Conservation (phyloP, 2,797 vertebrate species). For the Anguilla obscura region DNA sequence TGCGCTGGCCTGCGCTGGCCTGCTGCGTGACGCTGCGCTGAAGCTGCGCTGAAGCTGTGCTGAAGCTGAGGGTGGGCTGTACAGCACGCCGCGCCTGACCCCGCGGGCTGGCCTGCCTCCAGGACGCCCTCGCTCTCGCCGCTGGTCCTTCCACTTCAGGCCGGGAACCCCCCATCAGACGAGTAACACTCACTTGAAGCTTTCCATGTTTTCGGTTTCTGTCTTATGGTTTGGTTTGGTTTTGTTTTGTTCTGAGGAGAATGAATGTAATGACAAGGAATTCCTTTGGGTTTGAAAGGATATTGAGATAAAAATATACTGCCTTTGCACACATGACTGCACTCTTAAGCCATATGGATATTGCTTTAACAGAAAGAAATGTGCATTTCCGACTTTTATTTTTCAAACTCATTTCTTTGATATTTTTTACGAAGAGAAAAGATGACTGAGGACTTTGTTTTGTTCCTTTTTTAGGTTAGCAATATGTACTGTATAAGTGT, state of each 20-base stretch:
- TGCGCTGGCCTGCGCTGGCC: conserved; percentile 26
- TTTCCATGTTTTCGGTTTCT: conserved; percentile 34
- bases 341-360: conserved; percentile 68
- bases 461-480: conserved; percentile 50
- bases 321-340: conserved; percentile 54
- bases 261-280: conserved; percentile 39
- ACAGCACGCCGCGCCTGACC: conserved; percentile 3
- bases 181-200: conserved; percentile 42
- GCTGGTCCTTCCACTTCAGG: conserved; percentile 1
- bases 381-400: conserved; percentile 44
- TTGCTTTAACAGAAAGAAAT: conserved; percentile 55
- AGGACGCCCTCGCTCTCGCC: conserved; percentile 12
- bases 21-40: background rate
- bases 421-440: conserved; percentile 38
- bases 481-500: conserved; percentile 54
- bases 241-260: conserved; percentile 28
- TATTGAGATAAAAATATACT: conserved; percentile 29
- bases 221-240: conserved; percentile 30
- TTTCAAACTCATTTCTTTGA: conserved; percentile 36
- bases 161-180: conserved; percentile 13
- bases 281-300: conserved; percentile 34
- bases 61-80: conserved; percentile 22
- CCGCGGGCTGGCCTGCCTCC: conserved; percentile 30
- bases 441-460: conserved; percentile 36
- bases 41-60: background rate